A percentile compares a stretch with the other conserved stretches of the same genome.
Conservation (phyloP, 2,113 vertebrate species). For the Charadrius vociferus region DNA sequence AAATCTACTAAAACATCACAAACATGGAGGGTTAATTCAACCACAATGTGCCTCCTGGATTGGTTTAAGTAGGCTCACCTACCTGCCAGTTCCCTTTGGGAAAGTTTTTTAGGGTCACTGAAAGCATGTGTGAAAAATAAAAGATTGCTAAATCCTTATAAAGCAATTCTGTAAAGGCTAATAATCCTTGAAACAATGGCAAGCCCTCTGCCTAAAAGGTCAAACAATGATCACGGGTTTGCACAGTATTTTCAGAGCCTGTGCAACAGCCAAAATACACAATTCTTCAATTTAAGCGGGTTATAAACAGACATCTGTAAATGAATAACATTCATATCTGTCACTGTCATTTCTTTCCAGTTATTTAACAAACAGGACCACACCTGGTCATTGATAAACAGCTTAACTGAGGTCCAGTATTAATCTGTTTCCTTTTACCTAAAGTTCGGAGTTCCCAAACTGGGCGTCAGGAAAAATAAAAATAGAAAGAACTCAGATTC, state of each 20-base stretch:
- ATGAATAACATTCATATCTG: background rate
- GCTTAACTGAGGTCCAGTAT: background rate
- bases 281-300: background rate
- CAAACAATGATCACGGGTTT: background rate
- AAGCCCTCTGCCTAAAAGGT: background rate
- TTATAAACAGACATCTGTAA: background rate
- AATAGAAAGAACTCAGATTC: background rate
- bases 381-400: background rate
- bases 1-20: background rate
- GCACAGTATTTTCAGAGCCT: background rate
- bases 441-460: background rate
- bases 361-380: background rate
- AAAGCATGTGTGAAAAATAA: background rate
- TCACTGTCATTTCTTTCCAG: background rate
- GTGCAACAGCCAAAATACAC: background rate
- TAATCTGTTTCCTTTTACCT: background rate
- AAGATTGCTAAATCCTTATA: background rate
- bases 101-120: background rate
- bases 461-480: background rate
- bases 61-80: background rate
- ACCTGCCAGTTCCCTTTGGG: background rate
- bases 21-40: background rate
- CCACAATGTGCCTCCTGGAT: fast-evolving
- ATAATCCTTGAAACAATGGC: background rate
- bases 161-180: background rate